Conservation (phyloP, 2,888 invertebrate genomes). For the Stramonita haemastoma region DNA sequence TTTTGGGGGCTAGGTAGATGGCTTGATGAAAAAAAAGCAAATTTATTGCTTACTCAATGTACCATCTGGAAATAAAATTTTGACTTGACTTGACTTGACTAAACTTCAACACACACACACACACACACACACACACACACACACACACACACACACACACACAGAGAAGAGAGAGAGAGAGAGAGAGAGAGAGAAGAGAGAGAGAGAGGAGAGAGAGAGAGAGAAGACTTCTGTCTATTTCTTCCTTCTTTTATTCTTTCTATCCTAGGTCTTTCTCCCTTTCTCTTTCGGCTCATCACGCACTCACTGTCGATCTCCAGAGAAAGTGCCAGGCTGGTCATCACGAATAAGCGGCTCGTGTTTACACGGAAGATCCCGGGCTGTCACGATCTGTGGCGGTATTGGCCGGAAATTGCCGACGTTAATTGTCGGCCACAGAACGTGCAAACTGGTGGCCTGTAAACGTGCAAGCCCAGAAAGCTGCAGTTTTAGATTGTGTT, state of each 20-base stretch:
- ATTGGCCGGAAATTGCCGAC: conserved; percentile 27
- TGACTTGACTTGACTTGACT: too few relatives aligned
- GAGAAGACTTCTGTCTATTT: neutral
- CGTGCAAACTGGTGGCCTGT: neutral
- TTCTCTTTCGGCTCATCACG: neutral
- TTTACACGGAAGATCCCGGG: neutral
- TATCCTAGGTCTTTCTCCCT: neutral
- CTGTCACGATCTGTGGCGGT: neutral
- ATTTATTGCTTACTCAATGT: too few relatives aligned
- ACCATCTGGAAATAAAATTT: too few relatives aligned
- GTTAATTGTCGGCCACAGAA: neutral
- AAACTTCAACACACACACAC: too few relatives aligned
- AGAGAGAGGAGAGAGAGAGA: too few relatives aligned
- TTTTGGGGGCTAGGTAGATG: too few relatives aligned
- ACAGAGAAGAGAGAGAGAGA: too few relatives aligned
- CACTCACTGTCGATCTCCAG: neutral
- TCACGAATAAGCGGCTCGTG: neutral
- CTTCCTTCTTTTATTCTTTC: neutral
- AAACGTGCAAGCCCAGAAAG: neutral
- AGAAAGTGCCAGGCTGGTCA: neutral
- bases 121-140: too few relatives aligned
- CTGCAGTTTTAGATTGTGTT: too few relatives aligned
- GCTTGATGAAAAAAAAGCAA: too few relatives aligned
- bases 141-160: neutral
- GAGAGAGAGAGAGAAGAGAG: too few relatives aligned